A percentile compares a stretch with the other conserved stretches of the same genome.
Conservation (phyloP, 2,888 invertebrate genomes). For the Ametastegia equiseti region DNA sequence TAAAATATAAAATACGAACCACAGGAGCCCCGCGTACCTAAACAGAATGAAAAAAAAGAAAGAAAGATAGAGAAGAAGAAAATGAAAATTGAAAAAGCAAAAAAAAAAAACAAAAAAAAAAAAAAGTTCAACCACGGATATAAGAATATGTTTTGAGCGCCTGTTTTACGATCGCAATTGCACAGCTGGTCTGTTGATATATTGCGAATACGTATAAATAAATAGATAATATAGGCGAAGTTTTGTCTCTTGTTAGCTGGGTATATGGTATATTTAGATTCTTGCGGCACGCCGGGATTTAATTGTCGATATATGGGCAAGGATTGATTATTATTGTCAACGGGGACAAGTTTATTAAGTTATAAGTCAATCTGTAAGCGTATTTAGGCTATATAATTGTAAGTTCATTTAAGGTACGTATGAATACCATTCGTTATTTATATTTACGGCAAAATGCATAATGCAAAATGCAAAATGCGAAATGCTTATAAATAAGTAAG, state of each 20-base stretch:
- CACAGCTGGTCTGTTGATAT: slow-evolving; percentile 35
- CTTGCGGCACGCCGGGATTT: slow-evolving; percentile 24
- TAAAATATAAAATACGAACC: slow-evolving; percentile 22
- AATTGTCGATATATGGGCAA: not conserved
- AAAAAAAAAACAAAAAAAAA: too few species aligned
- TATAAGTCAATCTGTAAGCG: slow-evolving; percentile 21
- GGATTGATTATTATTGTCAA: not conserved
- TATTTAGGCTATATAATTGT: not conserved
- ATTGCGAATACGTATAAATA: not conserved
- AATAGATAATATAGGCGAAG: too few species aligned
- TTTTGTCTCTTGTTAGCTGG: slow-evolving; percentile 21
- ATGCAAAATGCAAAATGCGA: too few species aligned
- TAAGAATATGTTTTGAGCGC: not conserved
- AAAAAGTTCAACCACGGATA: slow-evolving; percentile 27
- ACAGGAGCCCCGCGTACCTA: slow-evolving; percentile 41
- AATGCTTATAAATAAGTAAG: not conserved
- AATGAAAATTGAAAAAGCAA: too few species aligned
- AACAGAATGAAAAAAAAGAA: slow-evolving; percentile 50
- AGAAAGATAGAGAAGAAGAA: slow-evolving; percentile 19
- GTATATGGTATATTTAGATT: slow-evolving; percentile 37
- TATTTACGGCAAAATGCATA: too few species aligned
- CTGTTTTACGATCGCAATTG: not conserved
- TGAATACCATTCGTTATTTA: too few species aligned
- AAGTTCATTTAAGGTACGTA: not conserved
- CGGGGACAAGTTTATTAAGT: not conserved